phyloP scores from a whole-genome alignment of 2,113 vertebrate genomes.

The Odobenus rosmarus region DNA sequence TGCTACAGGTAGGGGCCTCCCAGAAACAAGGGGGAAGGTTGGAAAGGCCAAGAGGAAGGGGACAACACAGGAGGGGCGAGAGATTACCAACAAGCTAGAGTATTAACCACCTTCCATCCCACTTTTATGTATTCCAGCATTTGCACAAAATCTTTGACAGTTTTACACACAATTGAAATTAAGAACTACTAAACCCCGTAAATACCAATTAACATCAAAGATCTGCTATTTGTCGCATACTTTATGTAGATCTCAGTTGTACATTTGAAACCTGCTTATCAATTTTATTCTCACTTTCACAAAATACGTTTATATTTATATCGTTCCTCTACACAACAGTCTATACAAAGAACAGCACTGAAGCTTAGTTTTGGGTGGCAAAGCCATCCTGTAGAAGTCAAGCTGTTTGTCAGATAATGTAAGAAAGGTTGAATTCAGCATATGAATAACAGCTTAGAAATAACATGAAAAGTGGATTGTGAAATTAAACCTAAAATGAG shows the following conservation, averaged over 20 bases:
- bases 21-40: neutral
- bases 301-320: neutral
- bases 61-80: neutral
- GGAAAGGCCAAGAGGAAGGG: neutral
- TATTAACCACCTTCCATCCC: neutral
- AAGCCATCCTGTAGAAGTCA: neutral
- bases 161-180: neutral
- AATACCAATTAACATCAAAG: neutral
- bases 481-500: conserved; percentile 24
- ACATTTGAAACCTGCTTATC: neutral
- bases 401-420: neutral
- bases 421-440: conserved; percentile 42
- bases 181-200: conserved; percentile 1
- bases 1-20: neutral
- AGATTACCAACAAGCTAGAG: neutral
- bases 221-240: neutral
- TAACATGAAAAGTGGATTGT: neutral
- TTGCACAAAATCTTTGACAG: neutral
- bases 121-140: neutral
- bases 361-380: neutral
- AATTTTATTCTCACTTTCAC: neutral
- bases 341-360: neutral
- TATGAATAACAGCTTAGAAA: conserved; percentile 1
- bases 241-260: neutral
- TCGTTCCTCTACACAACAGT: neutral